Percentiles rank a stretch among this genome's conserved stretches.
phyloP scores from a whole-genome alignment of 2,888 invertebrate species.

The Glyphotaelius pellucidus region DNA sequence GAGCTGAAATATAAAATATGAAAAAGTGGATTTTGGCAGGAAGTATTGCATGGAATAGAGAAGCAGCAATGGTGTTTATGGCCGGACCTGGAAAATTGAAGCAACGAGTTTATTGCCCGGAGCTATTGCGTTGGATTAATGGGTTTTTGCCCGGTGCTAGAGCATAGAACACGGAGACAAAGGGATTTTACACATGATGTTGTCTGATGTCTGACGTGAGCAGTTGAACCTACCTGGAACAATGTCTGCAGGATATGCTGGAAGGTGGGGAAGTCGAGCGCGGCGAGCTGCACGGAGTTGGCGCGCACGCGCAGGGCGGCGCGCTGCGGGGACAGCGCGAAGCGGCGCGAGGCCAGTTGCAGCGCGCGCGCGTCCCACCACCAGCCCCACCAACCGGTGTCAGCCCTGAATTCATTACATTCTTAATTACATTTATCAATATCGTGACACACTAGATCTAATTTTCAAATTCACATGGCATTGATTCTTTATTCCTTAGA shows the following conservation, averaged over 20 bases:
- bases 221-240: slow-evolving; percentile 73
- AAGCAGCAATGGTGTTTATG: background rate
- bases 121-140: background rate
- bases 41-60: background rate
- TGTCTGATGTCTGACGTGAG: no score
- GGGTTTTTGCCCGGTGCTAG: no score
- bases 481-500: no score
- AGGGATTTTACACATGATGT: no score
- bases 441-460: no score
- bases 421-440: no score
- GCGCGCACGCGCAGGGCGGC: slow-evolving; percentile 76
- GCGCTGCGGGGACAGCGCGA: slow-evolving; percentile 75
- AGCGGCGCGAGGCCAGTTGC: slow-evolving; percentile 74
- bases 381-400: slow-evolving; percentile 76
- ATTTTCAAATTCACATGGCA: no score
- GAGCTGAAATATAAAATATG: background rate
- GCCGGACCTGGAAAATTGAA: background rate
- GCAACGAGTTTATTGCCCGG: background rate
- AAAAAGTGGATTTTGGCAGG: background rate
- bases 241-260: slow-evolving; percentile 78
- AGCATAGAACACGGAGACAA: no score
- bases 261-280: slow-evolving; percentile 77
- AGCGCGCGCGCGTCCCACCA: slow-evolving; percentile 76
- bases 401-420: slow-evolving; percentile 55
- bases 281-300: slow-evolving; percentile 75